A percentile compares a stretch with the other conserved stretches of the same genome.
Conservation (phyloP, 2,797 vertebrate species). For the Sus cebifrons region DNA sequence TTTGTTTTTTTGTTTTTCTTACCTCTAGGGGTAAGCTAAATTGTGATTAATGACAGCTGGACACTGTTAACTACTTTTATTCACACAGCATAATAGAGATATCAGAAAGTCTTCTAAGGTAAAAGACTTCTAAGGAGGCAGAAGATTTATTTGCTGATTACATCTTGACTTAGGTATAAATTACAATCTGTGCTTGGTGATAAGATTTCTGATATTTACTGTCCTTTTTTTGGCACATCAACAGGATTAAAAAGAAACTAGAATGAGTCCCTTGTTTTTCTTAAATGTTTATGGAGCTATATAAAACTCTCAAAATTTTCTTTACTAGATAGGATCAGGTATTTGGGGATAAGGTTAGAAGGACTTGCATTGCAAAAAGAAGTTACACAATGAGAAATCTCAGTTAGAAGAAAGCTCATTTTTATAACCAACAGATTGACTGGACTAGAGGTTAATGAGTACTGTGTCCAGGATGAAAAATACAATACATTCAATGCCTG, state of each 20-base stretch:
- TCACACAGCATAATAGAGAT: not conserved
- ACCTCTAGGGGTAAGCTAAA: not conserved
- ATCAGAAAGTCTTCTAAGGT: not conserved
- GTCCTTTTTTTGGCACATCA: constrained; percentile 53
- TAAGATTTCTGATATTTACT: constrained; percentile 64
- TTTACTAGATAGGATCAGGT: constrained; percentile 45
- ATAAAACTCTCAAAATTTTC: constrained; percentile 36
- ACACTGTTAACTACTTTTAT: not conserved
- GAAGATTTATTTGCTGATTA: constrained; percentile 37
- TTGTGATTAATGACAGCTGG: constrained; percentile 39
- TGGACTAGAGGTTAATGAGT: not conserved
- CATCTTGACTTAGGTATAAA: constrained; percentile 26
- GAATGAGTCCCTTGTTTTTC: constrained; percentile 24
- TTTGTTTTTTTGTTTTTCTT: not conserved
- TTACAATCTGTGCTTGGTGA: constrained; percentile 45
- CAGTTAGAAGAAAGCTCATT: constrained; percentile 28
- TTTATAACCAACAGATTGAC: not conserved
- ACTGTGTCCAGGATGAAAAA: not conserved
- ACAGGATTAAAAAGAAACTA: constrained; percentile 48
- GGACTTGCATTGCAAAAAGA: constrained; percentile 35
- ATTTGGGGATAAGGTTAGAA: constrained; percentile 1
- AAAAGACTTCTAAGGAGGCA: not conserved
- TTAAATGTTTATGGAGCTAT: constrained; percentile 58
- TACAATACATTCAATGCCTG: not conserved
- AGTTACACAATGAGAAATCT: not conserved